These are phyloP conservation scores for Notodonta ziczac DNA, from an alignment of 2,888 invertebrate genomes.

Conservation along the genomic window DNA sequence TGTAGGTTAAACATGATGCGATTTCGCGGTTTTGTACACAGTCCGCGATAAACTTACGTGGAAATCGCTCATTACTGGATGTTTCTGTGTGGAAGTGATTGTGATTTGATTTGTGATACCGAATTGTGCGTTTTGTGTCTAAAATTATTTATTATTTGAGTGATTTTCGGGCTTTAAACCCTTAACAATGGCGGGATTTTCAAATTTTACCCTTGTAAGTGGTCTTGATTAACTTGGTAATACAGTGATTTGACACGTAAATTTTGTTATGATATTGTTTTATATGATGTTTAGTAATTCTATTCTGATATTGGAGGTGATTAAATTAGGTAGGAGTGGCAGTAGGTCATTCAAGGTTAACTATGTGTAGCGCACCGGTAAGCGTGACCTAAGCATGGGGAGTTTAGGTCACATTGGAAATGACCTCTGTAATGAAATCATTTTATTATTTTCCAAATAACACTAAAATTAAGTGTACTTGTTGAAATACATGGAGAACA, in stretches of 20 bases:
- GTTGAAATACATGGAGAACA: too few species aligned
- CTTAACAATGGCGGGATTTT: constrained; percentile 64
- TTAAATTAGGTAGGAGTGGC: constrained; percentile 28
- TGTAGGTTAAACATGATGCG: constrained; percentile 83
- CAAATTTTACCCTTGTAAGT: constrained; percentile 56
- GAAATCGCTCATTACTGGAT: constrained; percentile 45
- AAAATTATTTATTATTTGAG: constrained; percentile 29
- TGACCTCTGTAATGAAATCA: constrained; percentile 64
- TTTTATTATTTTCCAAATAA: not conserved
- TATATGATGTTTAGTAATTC: constrained; percentile 14
- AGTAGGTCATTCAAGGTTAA: constrained; percentile 83
- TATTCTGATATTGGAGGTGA: constrained; percentile 15
- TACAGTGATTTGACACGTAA: not conserved
- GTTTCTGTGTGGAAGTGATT: constrained; percentile 50
- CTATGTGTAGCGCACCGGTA: constrained; percentile 63
- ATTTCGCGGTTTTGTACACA: constrained; percentile 77
- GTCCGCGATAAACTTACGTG: constrained; percentile 61
- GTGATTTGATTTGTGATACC: constrained; percentile 32
- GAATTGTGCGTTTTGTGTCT: constrained; percentile 40
- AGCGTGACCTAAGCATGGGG: constrained; percentile 69
- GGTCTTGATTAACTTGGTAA: constrained; percentile 8
- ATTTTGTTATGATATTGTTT: constrained; percentile 6
- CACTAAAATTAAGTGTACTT: not conserved
- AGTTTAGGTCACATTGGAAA: constrained; percentile 68
- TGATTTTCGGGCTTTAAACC: constrained; percentile 34